These are phyloP conservation scores for Distichodus sexfasciatus DNA, from an alignment of 2,797 vertebrate species.

Conservation along the genomic window DNA sequence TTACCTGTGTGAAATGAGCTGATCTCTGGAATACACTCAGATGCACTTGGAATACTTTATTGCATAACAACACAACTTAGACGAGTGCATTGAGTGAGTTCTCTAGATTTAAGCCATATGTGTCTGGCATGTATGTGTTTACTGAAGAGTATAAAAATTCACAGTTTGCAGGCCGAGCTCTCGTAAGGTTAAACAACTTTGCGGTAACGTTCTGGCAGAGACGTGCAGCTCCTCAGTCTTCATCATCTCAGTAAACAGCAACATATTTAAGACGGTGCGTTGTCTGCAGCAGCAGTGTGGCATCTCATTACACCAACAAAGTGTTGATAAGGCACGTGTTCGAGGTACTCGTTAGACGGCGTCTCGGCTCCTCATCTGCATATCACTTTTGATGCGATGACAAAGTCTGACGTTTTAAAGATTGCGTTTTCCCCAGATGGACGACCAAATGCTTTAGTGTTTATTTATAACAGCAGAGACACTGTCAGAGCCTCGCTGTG, in stretches of 20 bases:
- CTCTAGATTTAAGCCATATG: too few species aligned
- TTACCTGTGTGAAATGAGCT: too few species aligned
- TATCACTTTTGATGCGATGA: slow-evolving; percentile 59
- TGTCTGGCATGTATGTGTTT: too few species aligned
- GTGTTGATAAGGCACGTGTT: slow-evolving; percentile 26
- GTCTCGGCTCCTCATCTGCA: slow-evolving; percentile 34
- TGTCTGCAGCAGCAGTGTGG: background rate
- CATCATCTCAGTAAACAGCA: slow-evolving; percentile 1
- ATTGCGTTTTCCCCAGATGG: slow-evolving; percentile 64
- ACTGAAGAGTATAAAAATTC: too few species aligned
- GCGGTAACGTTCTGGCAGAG: background rate
- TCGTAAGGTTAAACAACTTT: too few species aligned
- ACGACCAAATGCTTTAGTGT: slow-evolving; percentile 62
- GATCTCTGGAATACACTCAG: too few species aligned
- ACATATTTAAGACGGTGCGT: background rate
- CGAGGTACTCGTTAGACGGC: slow-evolving; percentile 15
- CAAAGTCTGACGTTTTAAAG: slow-evolving; percentile 50
- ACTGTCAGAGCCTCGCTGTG: slow-evolving; percentile 59
- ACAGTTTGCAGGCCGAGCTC: too few species aligned
- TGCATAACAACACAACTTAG: too few species aligned
- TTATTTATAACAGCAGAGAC: slow-evolving; percentile 60
- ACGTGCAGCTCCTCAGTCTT: background rate
- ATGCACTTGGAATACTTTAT: too few species aligned
- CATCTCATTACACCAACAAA: slow-evolving; percentile 17
- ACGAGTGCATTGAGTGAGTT: too few species aligned